Evolutionary conservation across 2,888 invertebrate species (phyloP).

Genomic region (Agelastica alni): DNA sequence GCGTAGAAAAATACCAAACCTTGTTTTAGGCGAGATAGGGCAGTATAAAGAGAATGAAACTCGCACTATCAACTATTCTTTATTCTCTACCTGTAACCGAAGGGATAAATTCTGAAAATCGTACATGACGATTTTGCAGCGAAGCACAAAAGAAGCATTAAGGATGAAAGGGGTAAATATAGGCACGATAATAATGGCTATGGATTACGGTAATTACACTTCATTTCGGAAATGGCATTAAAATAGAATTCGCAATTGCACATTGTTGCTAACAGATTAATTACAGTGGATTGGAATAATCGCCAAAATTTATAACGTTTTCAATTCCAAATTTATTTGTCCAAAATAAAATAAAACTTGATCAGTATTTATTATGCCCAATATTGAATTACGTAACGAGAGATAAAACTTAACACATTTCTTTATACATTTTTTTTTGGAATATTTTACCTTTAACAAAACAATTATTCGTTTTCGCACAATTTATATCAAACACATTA

Average conservation of each 20-base stretch:
- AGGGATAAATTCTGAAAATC: conserved; percentile 14
- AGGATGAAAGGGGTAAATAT: conserved; percentile 19
- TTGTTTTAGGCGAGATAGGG: too few relatives aligned
- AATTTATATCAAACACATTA: too few relatives aligned
- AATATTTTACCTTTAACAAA: too few relatives aligned
- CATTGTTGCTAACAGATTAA: conserved; percentile 19
- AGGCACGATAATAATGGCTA: conserved; percentile 31
- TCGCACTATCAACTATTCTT: too few relatives aligned
- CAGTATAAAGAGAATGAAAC: too few relatives aligned
- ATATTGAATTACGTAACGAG: too few relatives aligned
- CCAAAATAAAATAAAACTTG: too few relatives aligned
- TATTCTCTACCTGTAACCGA: conserved; percentile 5
- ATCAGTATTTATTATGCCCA: too few relatives aligned
- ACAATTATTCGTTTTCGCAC: too few relatives aligned
- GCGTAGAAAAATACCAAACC: too few relatives aligned
- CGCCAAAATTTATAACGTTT: conserved; percentile 15
- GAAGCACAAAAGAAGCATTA: conserved; percentile 28
- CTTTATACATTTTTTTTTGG: too few relatives aligned
- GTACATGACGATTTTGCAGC: conserved; percentile 8
- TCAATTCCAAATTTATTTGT: conserved; percentile 7
- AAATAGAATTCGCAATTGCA: conserved; percentile 33
- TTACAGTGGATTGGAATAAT: conserved; percentile 18
- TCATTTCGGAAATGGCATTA: conserved; percentile 34
- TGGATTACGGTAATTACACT: conserved; percentile 36
- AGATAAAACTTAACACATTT: too few relatives aligned